Evolutionary conservation across 2,888 invertebrate species (phyloP), one percentile per base, ranked within the genome.

Genomic region (Meiosimyza decipiens): DNA sequence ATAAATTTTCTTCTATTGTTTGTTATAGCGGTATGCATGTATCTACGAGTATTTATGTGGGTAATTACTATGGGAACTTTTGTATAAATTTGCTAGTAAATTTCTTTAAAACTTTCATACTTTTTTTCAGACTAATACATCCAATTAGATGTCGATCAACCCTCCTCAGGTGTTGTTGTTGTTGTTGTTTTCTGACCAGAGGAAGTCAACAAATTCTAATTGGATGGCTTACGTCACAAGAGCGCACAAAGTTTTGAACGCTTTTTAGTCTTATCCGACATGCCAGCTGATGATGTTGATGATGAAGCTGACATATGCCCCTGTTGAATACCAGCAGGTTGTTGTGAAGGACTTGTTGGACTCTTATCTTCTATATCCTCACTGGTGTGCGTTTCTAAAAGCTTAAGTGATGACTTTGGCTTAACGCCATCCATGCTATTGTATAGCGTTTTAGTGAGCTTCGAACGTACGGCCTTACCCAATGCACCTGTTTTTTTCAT

Each of bases 371-470:
- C 86, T 69, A 82, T 76, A 71, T 86, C 86, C 75, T 85, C 85
- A 67, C 83, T 82, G 5, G 79, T 81, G 75, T 86, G 86, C 1
- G 85, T 82, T 65, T 85, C 85, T 3, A 86, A 75, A 4, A 86
- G 73, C 73, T 85, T 86, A 2, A 85, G 78, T 22, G 85, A 85
- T 40, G 85, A 82, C 77, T 84, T 85, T 4, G 84, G 86, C 74
- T 85, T 85, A 0, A 80, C 82, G 22, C 86, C 86, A 64, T 86
- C 87, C 86, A 86, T 86, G 79, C 85, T 86, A 77, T 85, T 86
- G 81, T 90, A 90, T 51, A 90, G 83, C 0, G 90, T 89, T 77
- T 89, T 88, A 68, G 89, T 89, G 55, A 90, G 83, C 73, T 90
- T 88, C 54, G 88, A 88, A 33, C 89, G 86, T 22, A 90, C 88